A percentile compares a stretch with the other conserved stretches of the same genome.
Evolutionary conservation across 1,140 invertebrate genomes (phyloP).

Genomic region (Listronotus oregonensis): DNA sequence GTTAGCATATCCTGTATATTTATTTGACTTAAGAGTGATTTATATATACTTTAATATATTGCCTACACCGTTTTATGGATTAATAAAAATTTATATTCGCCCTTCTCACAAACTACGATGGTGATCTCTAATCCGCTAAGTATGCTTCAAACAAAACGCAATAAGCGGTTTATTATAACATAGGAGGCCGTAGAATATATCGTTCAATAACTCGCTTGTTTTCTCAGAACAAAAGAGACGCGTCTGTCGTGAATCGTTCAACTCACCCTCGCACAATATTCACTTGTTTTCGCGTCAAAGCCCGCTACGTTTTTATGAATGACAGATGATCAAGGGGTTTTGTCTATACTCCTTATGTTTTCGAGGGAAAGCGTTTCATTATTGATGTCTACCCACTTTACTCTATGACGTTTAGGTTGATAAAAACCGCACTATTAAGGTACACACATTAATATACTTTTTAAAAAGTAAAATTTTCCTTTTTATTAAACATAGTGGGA

Average conservation of each 20-base stretch:
- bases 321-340: conserved; percentile 51
- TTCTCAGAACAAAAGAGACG: conserved; percentile 42
- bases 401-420: too few species aligned
- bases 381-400: conserved; percentile 9
- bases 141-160: conserved; percentile 46
- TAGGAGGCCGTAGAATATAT: conserved; percentile 28
- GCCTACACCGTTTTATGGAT: not conserved
- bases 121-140: conserved; percentile 43
- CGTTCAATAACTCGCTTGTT: conserved; percentile 44
- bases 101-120: conserved; percentile 10
- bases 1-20: too few species aligned
- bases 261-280: conserved; percentile 44
- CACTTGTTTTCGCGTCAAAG: conserved; percentile 51
- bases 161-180: conserved; percentile 51
- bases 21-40: not conserved
- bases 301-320: conserved; percentile 45
- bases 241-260: conserved; percentile 41
- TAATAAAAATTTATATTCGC: conserved; percentile 25
- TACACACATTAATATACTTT: too few species aligned
- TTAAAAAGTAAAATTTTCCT: too few species aligned
- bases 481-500: too few species aligned
- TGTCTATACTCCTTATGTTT: conserved; percentile 27
- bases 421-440: too few species aligned
- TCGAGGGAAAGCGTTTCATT: conserved; percentile 24
- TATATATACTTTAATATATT: conserved; percentile 1